Base-by-base conservation (phyloP, 2,113 vertebrate genomes). In the Aviceda subcristata region DNA sequence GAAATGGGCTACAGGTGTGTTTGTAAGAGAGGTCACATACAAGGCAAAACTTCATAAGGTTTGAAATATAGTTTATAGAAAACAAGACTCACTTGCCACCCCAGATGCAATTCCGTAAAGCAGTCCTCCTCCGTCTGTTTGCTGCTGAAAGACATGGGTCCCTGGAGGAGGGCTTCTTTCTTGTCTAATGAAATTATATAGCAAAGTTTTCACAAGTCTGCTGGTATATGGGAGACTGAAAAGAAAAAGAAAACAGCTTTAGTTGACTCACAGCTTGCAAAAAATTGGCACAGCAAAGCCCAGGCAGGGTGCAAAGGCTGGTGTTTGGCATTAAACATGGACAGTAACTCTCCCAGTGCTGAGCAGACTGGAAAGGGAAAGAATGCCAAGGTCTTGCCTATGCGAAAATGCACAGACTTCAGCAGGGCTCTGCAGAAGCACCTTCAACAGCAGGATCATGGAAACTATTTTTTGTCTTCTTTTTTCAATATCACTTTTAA, bases 121-220 rank as follows among this genome's bases (percentile, higher is more conserved):
- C 30, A 99, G 97, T 60, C 99, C 99, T 45, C 98, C 99, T 38
- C 99, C 99, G 7, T 99, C 99, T 1, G 98, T 98, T 66, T 99
- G 99, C 4, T 99, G 98, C 69, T 99, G 98, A 85, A 99, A 99
- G 84, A 99, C 93, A 11, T 99, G 99, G 6, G 98, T 96, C 15
- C 99, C 98, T 1, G 99, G 98, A 23, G 99, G 99, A 29, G 99
- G 99, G 51, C 99, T 99, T 84, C 99, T 99, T 96, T 99, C 99
- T 97, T 99, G 99, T 96, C 99, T 98, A 97, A 99, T 99, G 96
- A 99, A 99, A 98, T 99, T 99, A 94, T 99, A 99, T 13, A 99
- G 97, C 79, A 99, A 98, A 3, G 99, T 99, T 98, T 99, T 99
- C 97, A 99, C 99, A 90, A 99, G 98, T 56, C 99, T 99, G 97